Evolutionary conservation across 2,113 vertebrate species (phyloP).

Genomic region (Nestor notabilis): DNA sequence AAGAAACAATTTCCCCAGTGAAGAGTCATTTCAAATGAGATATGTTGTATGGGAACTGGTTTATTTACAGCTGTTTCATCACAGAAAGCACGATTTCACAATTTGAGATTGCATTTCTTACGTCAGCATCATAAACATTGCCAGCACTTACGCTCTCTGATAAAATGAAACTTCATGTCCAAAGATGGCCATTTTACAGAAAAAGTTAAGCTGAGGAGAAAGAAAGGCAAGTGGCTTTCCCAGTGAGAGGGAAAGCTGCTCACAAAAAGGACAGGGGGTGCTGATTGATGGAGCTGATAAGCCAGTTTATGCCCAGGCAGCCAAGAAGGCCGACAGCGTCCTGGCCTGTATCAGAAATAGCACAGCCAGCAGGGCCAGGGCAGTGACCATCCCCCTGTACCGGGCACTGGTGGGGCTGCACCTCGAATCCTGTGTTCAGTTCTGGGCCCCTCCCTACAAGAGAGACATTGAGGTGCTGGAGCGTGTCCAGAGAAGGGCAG

Average conservation of each 20-base stretch:
- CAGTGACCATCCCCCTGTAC: no score
- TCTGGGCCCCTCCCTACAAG: no score
- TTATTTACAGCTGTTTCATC: background rate
- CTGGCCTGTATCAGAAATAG: background rate
- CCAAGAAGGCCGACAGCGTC: background rate
- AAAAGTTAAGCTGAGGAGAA: background rate
- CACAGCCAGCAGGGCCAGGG: no score
- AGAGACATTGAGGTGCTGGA: no score
- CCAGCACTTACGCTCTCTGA: background rate
- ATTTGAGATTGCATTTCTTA: background rate
- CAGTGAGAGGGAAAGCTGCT: background rate
- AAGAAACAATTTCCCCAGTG: background rate
- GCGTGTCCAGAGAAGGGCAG: no score
- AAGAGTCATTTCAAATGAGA: background rate
- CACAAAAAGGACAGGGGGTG: background rate
- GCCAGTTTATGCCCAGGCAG: background rate
- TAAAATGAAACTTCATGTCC: background rate
- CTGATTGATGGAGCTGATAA: background rate
- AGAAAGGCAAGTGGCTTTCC: background rate
- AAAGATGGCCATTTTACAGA: background rate
- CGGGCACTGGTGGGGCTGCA: no score
- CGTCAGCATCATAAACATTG: background rate
- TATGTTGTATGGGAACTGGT: accelerated
- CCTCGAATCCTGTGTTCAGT: no score
- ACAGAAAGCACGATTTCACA: background rate